phyloP scores from a whole-genome alignment of 2,113 vertebrate species.

The Struthio camelus region DNA sequence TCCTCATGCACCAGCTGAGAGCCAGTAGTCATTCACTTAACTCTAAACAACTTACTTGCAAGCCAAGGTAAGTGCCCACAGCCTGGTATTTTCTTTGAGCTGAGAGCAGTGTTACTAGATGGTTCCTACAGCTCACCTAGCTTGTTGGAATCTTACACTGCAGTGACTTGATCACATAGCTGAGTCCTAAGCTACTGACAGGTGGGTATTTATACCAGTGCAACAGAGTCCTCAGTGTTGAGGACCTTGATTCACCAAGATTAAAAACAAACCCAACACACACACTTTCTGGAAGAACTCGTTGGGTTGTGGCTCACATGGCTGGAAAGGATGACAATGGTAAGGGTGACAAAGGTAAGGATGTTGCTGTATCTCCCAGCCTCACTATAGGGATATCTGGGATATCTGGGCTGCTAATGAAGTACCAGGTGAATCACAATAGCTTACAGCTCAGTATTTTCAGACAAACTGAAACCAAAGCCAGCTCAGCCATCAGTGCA shows the following conservation, averaged over 20 bases:
- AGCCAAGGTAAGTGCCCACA: not conserved
- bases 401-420: not conserved
- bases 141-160: not conserved
- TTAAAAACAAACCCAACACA: not conserved
- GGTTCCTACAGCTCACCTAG: not conserved
- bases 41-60: not conserved
- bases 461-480: not conserved
- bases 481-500: not conserved
- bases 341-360: not conserved
- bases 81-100: not conserved
- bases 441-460: not conserved
- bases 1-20: not conserved
- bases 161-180: rapidly evolving
- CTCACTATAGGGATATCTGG: not conserved
- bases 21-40: not conserved
- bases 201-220: rapidly evolving
- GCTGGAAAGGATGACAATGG: not conserved
- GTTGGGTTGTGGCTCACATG: not conserved
- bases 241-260: not conserved
- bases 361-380: not conserved
- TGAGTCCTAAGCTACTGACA: not conserved
- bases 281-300: not conserved
- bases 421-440: not conserved
- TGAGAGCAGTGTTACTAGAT: not conserved
- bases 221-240: not conserved